Percentiles rank a stretch among this genome's conserved stretches.
These are phyloP conservation scores for Pluvialis apricaria DNA, from an alignment of 2,113 vertebrate genomes.

Conservation along the genomic window DNA sequence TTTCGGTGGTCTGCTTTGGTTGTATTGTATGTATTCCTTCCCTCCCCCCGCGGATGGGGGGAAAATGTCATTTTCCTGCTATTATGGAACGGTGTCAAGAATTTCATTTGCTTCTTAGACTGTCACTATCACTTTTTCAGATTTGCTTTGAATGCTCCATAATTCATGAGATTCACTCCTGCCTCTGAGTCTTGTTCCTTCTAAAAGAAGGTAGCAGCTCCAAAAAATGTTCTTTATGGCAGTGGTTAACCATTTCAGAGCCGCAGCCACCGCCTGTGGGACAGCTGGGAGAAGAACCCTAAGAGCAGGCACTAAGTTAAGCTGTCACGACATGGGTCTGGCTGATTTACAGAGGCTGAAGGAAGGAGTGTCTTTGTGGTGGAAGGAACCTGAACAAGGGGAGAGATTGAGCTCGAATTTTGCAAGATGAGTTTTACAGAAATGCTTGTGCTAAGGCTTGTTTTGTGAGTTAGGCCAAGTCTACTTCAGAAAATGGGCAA, in stretches of 20 bases:
- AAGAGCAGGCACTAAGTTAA: background rate
- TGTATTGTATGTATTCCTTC: background rate
- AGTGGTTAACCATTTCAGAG: background rate
- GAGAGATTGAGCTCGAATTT: background rate
- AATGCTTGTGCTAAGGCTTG: background rate
- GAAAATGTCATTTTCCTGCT: background rate
- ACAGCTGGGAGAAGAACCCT: background rate
- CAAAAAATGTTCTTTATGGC: background rate
- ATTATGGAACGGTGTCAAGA: background rate
- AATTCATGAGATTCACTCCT: background rate
- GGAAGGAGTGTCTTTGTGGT: background rate
- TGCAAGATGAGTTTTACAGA: background rate
- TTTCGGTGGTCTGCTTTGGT: background rate
- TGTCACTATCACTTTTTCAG: background rate
- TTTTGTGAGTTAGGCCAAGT: background rate
- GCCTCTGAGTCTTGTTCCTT: background rate
- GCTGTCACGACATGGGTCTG: fast-evolving
- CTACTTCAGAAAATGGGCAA: background rate
- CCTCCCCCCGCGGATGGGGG: background rate
- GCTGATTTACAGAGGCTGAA: background rate
- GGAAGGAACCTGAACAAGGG: background rate
- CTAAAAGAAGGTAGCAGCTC: background rate
- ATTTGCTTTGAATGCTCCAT: constrained; percentile 1
- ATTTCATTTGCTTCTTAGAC: background rate
- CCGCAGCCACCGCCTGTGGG: background rate